A percentile compares a stretch with the other conserved stretches of the same genome.
Conservation (phyloP, 2,113 vertebrate species). For the Donacobius atricapilla region DNA sequence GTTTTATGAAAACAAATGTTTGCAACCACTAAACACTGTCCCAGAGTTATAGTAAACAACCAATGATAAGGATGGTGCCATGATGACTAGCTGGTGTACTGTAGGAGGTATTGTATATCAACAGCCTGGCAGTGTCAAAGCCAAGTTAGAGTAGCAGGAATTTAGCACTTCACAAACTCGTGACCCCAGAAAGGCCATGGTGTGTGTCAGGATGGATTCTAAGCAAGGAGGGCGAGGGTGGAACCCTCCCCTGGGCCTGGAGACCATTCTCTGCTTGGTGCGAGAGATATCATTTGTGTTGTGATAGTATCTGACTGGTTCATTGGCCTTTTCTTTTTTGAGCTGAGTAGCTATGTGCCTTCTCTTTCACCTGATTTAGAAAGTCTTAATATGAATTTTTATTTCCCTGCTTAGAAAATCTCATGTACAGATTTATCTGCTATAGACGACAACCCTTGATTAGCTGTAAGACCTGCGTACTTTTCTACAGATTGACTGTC, state of each 20-base stretch:
- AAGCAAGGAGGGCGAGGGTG: neutral
- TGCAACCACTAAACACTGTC: neutral
- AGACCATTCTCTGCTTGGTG: neutral
- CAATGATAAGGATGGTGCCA: neutral
- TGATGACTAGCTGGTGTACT: neutral
- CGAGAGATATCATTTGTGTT: neutral
- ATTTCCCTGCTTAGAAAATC: neutral
- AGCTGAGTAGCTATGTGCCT: neutral
- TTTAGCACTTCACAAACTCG: constrained; percentile 13
- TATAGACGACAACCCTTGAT: neutral
- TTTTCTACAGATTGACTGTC: neutral
- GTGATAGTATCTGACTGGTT: neutral
- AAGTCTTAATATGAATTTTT: neutral
- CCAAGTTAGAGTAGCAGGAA: constrained; percentile 12
- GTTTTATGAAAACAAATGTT: neutral
- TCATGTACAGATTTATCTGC: neutral
- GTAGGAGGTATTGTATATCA: constrained; percentile 34
- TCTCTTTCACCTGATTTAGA: neutral
- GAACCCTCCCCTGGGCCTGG: neutral
- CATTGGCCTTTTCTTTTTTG: neutral
- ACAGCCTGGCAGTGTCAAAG: constrained; percentile 14
- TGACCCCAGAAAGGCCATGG: neutral
- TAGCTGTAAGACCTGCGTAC: neutral
- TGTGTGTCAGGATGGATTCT: neutral
- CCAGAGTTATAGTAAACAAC: neutral